Evolutionary conservation across 1,140 invertebrate species (phyloP), one percentile per base, ranked within the genome.

Genomic region (Sycophaga agraensis): DNA sequence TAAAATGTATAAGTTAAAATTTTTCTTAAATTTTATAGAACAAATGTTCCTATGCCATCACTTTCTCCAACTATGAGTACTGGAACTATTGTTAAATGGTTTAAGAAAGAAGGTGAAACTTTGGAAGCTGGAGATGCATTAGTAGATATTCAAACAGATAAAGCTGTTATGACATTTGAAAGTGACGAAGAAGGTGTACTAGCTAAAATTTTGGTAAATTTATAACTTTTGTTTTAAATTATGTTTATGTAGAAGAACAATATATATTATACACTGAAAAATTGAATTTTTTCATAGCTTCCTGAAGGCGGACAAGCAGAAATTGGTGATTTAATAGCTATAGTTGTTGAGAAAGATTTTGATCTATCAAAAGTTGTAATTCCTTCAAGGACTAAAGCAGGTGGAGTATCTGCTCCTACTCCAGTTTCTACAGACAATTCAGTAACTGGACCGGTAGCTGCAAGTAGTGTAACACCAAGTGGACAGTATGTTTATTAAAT

Each of bases 91-190:
- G 87, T 98, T 12, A 93, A 89, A 65, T 99, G 98, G 98, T 88
- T 96, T 67, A 99, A 99, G 80, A 96, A 98, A 73, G 97, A 98
- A 84, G 98, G 91, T 66, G 88, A 91, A 66, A 86, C 86, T 45
- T 81, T 82, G 88, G 11, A 87, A 81, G 79, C 72, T 81, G 88
- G 89, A 68, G 98, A 99, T 78, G 82, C 99, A 11, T 79, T 99
- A 28, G 97, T 96, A 59, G 97, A 99, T 82, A 99, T 99, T 79
- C 97, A 99, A 84, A 99, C 98, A 14, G 98, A 99, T 72, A 99
- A 99, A 82, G 97, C 98, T 0, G 98, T 97, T 0, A 99, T 99
- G 96, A 95, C 96, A 3, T 98, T 99, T 82, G 98, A 99, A 83
- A 95, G 97, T 14, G 94, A 96, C 0, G 97, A 99, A 73, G 97